Evolutionary conservation across 2,888 invertebrate species (phyloP), one percentile per base, ranked within the genome.

Genomic region (Tetragonisca angustula): DNA sequence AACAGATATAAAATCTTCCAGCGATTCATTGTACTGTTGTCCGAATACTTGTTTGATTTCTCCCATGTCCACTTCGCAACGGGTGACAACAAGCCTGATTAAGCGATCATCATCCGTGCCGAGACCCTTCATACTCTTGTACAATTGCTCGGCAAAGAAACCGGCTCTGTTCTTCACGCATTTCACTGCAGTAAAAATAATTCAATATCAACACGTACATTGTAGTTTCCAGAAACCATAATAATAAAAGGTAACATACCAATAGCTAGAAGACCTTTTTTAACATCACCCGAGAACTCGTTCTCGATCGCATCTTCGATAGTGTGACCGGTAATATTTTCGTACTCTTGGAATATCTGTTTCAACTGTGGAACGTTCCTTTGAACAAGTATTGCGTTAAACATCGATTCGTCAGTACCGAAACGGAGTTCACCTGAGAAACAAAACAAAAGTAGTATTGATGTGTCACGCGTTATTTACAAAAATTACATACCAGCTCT

Each of bases 61-160:
- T 0, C 96, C 97, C 95, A 98, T 96, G 94, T 98, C 98, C 79
- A 98, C 95, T 96, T 98, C 97, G 92, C 96, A 96, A 90, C 98
- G 96, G 1, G 98, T 97, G 70, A 98, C 97, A 91, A 98, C 96
- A 79, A 98, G 95, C 91, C 98, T 97, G 90, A 98, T 98, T 88
- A 99, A 95, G 90, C 97, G 97, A 71, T 96, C 95, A 94, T 99
- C 98, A 92, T 98, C 97, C 6, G 98, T 99, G 83, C 99, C 99
- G 87, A 97, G 94, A 6, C 99, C 98, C 93, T 97, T 97, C 98
- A 99, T 98, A 76, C 97, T 97, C 93, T 97, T 97, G 95, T 98
- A 97, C 75, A 99, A 95, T 65, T 97, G 96, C 92, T 97, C 97
- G 0, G 98, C 98, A 95, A 98, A 98, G 95, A 97, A 99, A 56